Evolutionary conservation across 2,113 vertebrate genomes (phyloP).

Genomic region (Erpornis zantholeuca): DNA sequence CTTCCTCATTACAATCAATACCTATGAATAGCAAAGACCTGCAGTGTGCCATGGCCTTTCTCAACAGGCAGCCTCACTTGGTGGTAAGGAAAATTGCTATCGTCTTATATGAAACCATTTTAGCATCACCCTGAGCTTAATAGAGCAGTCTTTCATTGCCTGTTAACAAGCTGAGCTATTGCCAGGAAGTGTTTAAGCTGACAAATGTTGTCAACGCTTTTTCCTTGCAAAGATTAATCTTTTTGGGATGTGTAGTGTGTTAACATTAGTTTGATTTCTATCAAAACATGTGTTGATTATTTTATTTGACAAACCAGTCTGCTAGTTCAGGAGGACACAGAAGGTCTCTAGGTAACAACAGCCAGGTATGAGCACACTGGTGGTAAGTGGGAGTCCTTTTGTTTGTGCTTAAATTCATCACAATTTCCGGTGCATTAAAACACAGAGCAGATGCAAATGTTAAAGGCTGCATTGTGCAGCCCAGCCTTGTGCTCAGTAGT

Average conservation of each 20-base stretch:
- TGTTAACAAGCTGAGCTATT: constrained; percentile 70
- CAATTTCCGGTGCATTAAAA: not conserved
- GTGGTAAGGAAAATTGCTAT: constrained; percentile 69
- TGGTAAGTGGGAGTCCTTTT: not conserved
- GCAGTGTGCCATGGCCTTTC: constrained; percentile 66
- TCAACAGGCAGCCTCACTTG: constrained; percentile 65
- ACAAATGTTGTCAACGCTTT: constrained; percentile 48
- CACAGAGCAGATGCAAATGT: accelerated
- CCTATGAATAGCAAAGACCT: constrained; percentile 74
- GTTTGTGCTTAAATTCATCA: not conserved
- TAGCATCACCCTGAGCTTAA: constrained; percentile 53
- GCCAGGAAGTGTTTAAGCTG: constrained; percentile 48
- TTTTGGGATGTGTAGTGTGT: not conserved
- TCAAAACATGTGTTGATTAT: not conserved
- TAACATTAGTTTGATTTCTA: constrained; percentile 44
- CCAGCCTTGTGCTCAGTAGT: not conserved
- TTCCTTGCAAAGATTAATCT: not conserved
- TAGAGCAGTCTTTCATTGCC: constrained; percentile 65
- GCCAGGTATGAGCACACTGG: not conserved
- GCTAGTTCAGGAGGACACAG: not conserved
- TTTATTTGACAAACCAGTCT: not conserved
- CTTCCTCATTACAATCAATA: constrained; percentile 75
- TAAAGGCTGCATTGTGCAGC: not conserved
- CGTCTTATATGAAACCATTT: constrained; percentile 50
- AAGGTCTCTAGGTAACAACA: not conserved